phyloP scores from a whole-genome alignment of 1,140 invertebrate species.

The Trichoplusia ni region DNA sequence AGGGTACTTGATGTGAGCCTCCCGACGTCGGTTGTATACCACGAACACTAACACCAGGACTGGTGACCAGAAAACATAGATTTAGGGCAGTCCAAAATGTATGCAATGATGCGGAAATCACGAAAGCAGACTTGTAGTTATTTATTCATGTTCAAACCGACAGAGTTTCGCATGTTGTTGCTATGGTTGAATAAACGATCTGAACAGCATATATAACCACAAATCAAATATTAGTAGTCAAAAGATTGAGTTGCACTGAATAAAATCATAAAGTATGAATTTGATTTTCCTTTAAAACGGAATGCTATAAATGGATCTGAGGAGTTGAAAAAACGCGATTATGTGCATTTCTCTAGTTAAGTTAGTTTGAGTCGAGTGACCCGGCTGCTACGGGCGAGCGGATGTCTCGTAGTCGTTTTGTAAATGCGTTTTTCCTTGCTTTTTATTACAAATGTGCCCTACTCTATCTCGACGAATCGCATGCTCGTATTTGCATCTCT shows the following conservation, averaged over 20 bases:
- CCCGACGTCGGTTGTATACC: slow-evolving; percentile 94
- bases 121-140: too few species aligned
- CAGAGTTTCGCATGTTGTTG: too few species aligned
- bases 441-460: slow-evolving; percentile 10
- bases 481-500: neutral
- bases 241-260: neutral
- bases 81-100: neutral
- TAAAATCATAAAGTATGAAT: neutral
- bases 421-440: slow-evolving; percentile 6
- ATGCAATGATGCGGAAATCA: neutral
- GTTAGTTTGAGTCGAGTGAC: slow-evolving; percentile 5
- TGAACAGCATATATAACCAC: too few species aligned
- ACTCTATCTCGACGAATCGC: slow-evolving; percentile 1
- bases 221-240: too few species aligned
- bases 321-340: too few species aligned
- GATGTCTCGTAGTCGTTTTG: neutral
- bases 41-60: slow-evolving; percentile 97
- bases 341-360: slow-evolving; percentile 14
- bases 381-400: neutral
- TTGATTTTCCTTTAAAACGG: neutral
- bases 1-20: slow-evolving; percentile 96
- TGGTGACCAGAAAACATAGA: slow-evolving; percentile 67
- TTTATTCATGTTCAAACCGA: too few species aligned
- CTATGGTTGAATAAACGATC: too few species aligned
- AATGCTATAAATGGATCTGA: neutral